phyloP scores from a whole-genome alignment of 2,888 invertebrate genomes.

The Caenorhabditis becei region DNA sequence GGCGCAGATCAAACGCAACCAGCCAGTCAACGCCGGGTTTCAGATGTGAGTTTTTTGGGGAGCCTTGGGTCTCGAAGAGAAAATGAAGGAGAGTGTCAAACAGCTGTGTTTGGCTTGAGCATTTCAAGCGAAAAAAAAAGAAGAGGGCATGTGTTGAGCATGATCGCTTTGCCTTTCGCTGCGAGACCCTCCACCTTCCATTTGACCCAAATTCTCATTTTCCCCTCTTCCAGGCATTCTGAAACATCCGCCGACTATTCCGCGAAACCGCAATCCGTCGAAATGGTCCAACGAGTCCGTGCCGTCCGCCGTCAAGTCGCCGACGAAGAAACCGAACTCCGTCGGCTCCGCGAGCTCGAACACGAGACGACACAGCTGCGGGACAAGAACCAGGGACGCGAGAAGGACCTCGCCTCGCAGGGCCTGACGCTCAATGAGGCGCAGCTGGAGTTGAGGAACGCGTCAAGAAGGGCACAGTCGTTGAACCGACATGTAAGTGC shows the following conservation, averaged over 20 bases:
- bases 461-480: constrained; percentile 98
- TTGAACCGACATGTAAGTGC: constrained; percentile 85
- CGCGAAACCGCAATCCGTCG: constrained; percentile 43
- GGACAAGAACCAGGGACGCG: constrained; percentile 57
- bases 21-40: constrained; percentile 34
- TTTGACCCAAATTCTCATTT: too few species aligned
- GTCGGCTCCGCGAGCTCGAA: constrained; percentile 67
- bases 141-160: too few species aligned
- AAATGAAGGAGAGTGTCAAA: too few species aligned
- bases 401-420: constrained; percentile 61
- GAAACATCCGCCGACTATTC: constrained; percentile 26
- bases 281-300: constrained; percentile 58
- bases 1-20: constrained; percentile 50
- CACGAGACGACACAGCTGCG: constrained; percentile 64
- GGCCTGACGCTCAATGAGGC: constrained; percentile 60
- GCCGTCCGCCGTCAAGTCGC: constrained; percentile 72
- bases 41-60: constrained; percentile 25
- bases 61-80: too few species aligned
- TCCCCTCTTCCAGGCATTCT: constrained; percentile 48
- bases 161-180: too few species aligned
- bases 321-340: constrained; percentile 75
- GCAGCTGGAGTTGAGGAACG: constrained; percentile 85
- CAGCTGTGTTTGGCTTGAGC: too few species aligned
- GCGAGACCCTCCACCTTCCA: too few species aligned
- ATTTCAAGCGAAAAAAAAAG: too few species aligned